Conservation (phyloP, 2,797 vertebrate genomes). For the Gallinago solitaria region DNA sequence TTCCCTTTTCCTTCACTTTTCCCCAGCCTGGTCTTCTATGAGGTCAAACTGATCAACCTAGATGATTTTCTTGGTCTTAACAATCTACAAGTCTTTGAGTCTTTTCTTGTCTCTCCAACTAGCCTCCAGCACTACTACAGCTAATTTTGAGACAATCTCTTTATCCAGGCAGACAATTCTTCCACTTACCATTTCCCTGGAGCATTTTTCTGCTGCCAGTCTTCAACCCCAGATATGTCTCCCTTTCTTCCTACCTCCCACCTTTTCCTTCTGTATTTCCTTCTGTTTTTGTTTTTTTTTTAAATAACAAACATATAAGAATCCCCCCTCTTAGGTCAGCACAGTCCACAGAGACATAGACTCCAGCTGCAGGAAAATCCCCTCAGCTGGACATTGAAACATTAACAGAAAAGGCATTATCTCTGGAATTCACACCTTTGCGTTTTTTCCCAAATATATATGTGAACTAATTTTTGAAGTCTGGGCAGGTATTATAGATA, state of each 20-base stretch:
- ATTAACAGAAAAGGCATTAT: neutral
- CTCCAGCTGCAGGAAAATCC: neutral
- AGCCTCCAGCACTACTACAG: slow-evolving; percentile 4
- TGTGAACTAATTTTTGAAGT: neutral
- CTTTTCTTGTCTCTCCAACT: neutral
- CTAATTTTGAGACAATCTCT: neutral
- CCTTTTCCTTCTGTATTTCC: neutral
- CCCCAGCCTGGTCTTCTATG: neutral
- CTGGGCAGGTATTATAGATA: neutral
- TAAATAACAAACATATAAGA: neutral
- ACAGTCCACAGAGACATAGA: neutral
- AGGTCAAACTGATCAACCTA: neutral
- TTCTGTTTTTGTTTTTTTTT: neutral
- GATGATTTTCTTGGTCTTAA: neutral
- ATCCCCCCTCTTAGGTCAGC: neutral
- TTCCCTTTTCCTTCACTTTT: neutral
- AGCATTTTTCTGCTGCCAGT: neutral
- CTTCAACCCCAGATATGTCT: neutral
- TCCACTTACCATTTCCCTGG: neutral
- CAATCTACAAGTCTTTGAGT: neutral
- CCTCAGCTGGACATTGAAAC: neutral
- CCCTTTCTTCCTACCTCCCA: neutral
- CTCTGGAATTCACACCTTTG: neutral
- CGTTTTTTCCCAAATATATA: neutral
- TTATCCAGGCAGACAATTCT: slow-evolving; percentile 38